These are phyloP conservation scores for Serilophus lunatus DNA, from an alignment of 2,113 vertebrate species.

Conservation along the genomic window DNA sequence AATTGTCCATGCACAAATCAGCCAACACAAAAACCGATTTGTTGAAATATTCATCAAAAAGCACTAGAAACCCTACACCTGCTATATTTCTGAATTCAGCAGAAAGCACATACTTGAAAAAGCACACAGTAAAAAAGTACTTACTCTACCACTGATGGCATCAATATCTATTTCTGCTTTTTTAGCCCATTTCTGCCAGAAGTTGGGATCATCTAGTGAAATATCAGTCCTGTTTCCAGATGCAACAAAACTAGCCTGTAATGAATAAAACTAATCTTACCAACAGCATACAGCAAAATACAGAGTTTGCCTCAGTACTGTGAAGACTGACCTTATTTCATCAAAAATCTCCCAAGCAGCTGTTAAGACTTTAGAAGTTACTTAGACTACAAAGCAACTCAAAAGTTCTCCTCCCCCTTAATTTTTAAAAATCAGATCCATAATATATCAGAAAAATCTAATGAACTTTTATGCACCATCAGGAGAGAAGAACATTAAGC, in stretches of 20 bases:
- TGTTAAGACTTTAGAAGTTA: not conserved
- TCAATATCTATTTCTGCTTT: conserved; percentile 97
- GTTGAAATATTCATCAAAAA: not conserved
- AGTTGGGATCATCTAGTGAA: conserved; percentile 97
- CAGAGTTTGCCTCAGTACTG: not conserved
- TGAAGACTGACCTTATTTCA: not conserved
- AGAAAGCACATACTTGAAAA: not conserved
- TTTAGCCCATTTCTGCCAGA: conserved; percentile 99
- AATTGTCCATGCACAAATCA: not conserved
- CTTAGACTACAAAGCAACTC: not conserved
- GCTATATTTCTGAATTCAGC: not conserved
- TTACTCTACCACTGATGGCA: conserved; percentile 92
- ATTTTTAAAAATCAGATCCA: conserved; percentile 12
- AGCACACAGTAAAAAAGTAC: conserved; percentile 34
- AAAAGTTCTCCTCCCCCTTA: not conserved
- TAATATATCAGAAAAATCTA: conserved; percentile 12
- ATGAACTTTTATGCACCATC: conserved; percentile 13
- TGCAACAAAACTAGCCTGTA: conserved; percentile 97
- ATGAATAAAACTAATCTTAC: conserved; percentile 43
- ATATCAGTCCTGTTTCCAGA: conserved; percentile 99
- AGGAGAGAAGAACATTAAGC: conserved; percentile 11
- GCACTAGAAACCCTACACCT: not conserved
- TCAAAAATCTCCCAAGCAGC: not conserved
- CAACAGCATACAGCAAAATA: not conserved
- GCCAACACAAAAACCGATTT: not conserved